Evolutionary conservation across 1,140 invertebrate species (phyloP).

Genomic region (Asbolus verrucosus): DNA sequence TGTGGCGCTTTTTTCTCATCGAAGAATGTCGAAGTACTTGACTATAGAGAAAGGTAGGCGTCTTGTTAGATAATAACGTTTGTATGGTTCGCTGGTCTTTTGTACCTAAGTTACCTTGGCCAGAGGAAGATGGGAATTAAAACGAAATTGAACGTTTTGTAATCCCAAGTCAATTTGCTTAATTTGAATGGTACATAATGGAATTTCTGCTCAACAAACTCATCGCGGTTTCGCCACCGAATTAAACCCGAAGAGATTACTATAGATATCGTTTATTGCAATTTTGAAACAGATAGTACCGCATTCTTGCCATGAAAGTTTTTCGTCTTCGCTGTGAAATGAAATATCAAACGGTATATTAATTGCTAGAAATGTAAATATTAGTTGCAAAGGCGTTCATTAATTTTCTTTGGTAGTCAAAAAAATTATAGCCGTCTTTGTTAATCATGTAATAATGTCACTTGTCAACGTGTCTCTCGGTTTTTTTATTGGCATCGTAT

Average conservation of each 20-base stretch:
- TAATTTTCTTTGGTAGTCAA: no score
- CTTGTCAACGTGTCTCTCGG: no score
- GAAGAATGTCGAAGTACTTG: slow-evolving; percentile 17
- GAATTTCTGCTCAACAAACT: no score
- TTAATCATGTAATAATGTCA: no score
- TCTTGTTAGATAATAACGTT: slow-evolving; percentile 33
- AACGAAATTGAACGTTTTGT: slow-evolving; percentile 31
- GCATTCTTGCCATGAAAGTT: background rate
- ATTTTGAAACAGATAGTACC: no score
- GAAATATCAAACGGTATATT: no score
- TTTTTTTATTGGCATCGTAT: no score
- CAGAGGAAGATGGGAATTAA: slow-evolving; percentile 31
- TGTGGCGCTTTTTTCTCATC: background rate
- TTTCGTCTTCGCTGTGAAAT: background rate
- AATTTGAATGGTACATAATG: background rate
- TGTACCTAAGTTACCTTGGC: slow-evolving; percentile 48
- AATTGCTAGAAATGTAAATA: no score
- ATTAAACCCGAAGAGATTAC: background rate
- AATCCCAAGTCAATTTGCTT: slow-evolving; percentile 12
- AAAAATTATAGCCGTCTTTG: no score
- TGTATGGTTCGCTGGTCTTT: slow-evolving; percentile 47
- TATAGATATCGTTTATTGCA: no score
- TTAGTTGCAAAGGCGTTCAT: no score
- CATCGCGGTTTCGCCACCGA: slow-evolving; percentile 9
- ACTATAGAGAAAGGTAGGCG: slow-evolving; percentile 15